These are phyloP conservation scores for Threskiornis aethiopicus DNA, from an alignment of 2,797 vertebrate genomes.

Conservation along the genomic window DNA sequence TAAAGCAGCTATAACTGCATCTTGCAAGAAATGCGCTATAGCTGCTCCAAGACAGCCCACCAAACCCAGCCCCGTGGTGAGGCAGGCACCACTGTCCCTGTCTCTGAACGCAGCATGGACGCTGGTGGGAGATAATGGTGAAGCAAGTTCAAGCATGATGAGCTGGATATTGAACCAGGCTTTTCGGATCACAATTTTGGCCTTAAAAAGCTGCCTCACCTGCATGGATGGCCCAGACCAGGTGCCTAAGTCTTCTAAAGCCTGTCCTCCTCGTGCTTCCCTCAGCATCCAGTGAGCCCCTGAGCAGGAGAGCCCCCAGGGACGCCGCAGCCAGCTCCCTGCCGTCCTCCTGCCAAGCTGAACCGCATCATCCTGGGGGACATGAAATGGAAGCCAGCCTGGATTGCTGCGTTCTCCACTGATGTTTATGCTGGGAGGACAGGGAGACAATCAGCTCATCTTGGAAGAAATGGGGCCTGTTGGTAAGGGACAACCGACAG, in stretches of 20 bases:
- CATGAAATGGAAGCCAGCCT: neutral
- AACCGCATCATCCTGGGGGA: neutral
- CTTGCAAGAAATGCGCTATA: rapidly evolving
- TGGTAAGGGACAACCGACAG: neutral
- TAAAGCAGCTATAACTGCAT: neutral
- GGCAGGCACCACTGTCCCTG: rapidly evolving
- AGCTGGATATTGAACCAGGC: neutral
- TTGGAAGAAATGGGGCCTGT: neutral
- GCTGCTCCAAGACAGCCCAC: neutral
- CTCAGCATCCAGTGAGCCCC: neutral
- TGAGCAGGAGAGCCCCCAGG: neutral
- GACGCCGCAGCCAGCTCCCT: neutral
- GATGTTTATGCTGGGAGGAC: neutral
- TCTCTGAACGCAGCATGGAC: rapidly evolving
- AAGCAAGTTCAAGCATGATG: neutral
- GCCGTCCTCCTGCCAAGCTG: neutral
- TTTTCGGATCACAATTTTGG: neutral
- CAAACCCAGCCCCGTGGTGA: neutral
- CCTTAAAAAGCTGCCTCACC: neutral
- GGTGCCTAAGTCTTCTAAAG: neutral
- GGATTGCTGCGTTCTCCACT: neutral
- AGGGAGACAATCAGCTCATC: neutral
- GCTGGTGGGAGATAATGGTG: rapidly evolving
- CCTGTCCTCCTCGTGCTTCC: neutral
- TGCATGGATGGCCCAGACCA: too few relatives aligned